These are phyloP conservation scores for Holothuria scabra DNA, from an alignment of 53 echinoderm and acorn worm species.

Conservation along the genomic window DNA sequence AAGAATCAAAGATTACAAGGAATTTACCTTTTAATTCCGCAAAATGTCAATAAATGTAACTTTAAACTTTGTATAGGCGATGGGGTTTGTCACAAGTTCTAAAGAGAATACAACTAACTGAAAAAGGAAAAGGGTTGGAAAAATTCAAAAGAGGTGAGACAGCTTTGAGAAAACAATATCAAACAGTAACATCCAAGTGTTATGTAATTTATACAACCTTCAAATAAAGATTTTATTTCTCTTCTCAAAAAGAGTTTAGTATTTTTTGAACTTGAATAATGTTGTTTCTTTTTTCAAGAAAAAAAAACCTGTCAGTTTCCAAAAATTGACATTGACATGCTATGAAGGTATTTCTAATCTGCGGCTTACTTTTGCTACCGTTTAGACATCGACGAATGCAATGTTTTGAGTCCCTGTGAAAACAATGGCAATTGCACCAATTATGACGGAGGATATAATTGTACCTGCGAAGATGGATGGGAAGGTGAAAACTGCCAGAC, in stretches of 20 bases:
- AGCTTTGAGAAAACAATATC: neutral
- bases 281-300: neutral
- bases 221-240: neutral
- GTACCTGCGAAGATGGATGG: too few species aligned
- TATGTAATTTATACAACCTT: neutral
- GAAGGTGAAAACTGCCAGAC: too few species aligned
- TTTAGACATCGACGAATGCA: too few species aligned
- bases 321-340: too few species aligned
- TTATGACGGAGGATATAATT: too few species aligned
- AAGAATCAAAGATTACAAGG: too few species aligned
- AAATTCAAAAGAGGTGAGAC: neutral
- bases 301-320: too few species aligned
- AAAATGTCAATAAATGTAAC: neutral
- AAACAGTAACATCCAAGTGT: slow-evolving; percentile 1
- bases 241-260: neutral
- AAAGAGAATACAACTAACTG: neutral
- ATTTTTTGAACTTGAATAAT: neutral
- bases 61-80: neutral
- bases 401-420: too few species aligned
- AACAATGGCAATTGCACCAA: too few species aligned
- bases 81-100: neutral
- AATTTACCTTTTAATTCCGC: neutral
- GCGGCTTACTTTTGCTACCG: too few species aligned
- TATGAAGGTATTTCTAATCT: too few species aligned
- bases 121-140: neutral